Evolutionary conservation across 2,113 vertebrate species (phyloP).

Genomic region (Choloepus hoffmanni): DNA sequence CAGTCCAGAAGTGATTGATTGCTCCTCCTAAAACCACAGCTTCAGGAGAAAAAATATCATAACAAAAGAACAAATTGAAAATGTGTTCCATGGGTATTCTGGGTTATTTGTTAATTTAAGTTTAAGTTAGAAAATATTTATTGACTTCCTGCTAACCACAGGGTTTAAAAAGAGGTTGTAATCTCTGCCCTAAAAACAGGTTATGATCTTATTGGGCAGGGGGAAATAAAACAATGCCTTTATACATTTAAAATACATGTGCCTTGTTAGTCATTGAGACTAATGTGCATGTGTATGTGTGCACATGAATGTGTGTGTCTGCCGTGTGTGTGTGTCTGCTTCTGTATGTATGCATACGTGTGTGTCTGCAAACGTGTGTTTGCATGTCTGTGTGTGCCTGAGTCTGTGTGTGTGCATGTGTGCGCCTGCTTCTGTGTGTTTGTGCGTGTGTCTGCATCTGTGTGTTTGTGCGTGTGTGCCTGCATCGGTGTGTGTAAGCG

Average conservation of each 20-base stretch:
- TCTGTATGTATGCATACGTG: too few species aligned
- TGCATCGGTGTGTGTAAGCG: too few species aligned
- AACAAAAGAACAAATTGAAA: slow-evolving; percentile 6
- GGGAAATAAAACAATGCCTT: neutral
- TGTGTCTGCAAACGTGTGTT: too few species aligned
- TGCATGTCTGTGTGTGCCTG: too few species aligned
- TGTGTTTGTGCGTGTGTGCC: too few species aligned
- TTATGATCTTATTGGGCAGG: neutral
- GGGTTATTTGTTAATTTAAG: neutral
- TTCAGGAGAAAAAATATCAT: neutral
- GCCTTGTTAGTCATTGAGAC: too few species aligned
- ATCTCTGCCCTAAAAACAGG: neutral
- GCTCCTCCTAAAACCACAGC: neutral
- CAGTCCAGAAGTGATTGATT: slow-evolving; percentile 35
- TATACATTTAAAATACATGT: neutral
- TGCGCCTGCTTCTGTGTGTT: too few species aligned
- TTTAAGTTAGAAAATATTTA: slow-evolving; percentile 31
- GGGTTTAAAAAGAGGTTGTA: neutral
- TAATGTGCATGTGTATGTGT: too few species aligned
- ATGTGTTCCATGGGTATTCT: neutral
- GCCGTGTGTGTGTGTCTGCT: too few species aligned
- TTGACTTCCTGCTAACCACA: neutral
- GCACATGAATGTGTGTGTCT: too few species aligned
- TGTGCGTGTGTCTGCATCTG: too few species aligned
- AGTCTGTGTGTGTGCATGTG: too few species aligned